These are phyloP conservation scores for Anthonomus grandis DNA, from an alignment of 1,140 invertebrate species.

Conservation along the genomic window DNA sequence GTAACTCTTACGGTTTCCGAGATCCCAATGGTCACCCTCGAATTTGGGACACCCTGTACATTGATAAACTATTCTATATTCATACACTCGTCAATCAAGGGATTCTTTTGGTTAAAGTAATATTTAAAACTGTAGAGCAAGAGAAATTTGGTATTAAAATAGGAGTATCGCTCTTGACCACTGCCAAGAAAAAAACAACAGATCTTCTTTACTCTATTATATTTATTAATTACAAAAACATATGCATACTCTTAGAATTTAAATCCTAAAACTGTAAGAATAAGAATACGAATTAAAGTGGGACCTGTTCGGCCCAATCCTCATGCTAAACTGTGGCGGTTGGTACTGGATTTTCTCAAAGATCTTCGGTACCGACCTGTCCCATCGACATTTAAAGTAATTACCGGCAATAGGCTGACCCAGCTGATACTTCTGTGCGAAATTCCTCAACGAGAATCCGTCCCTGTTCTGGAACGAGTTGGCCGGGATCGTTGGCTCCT, in stretches of 20 bases:
- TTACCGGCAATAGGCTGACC: slow-evolving; percentile 85
- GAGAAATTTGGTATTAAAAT: no score
- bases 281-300: slow-evolving; percentile 20
- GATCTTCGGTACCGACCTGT: slow-evolving; percentile 13
- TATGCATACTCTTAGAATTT: not conserved
- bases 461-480: slow-evolving; percentile 65
- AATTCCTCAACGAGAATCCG: slow-evolving; percentile 76
- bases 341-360: slow-evolving; percentile 13
- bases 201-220: no score
- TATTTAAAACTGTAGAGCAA: no score
- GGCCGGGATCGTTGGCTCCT: slow-evolving; percentile 58
- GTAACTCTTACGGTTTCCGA: no score
- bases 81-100: no score
- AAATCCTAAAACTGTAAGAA: slow-evolving; percentile 18
- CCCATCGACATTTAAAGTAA: slow-evolving; percentile 55
- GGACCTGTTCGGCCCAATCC: not conserved
- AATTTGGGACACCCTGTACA: no score
- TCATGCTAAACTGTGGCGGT: slow-evolving; percentile 3
- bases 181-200: no score
- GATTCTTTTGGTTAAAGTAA: no score
- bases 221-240: no score
- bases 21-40: no score
- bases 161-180: no score
- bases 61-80: no score
- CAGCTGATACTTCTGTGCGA: slow-evolving; percentile 80